Conservation (phyloP, 2,888 invertebrate genomes). For the Rotaria sp. region DNA sequence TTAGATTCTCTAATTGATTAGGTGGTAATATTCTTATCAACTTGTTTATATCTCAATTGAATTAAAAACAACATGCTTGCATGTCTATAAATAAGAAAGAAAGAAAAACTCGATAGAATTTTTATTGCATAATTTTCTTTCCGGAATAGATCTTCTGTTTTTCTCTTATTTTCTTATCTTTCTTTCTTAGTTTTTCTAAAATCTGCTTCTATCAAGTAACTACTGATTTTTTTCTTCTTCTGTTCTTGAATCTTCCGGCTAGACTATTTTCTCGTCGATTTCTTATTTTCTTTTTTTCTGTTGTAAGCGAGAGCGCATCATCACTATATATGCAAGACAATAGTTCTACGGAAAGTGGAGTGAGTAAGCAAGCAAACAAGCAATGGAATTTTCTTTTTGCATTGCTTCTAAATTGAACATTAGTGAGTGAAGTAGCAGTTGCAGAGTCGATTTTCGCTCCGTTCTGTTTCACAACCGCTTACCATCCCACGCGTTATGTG, state of each 20-base stretch:
- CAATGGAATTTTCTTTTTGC: background rate
- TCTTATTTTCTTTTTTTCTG: background rate
- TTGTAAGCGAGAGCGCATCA: background rate
- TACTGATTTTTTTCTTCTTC: background rate
- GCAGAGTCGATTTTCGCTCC: background rate
- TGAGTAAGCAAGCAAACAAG: background rate
- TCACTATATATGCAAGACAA: background rate
- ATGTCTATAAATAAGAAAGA: background rate
- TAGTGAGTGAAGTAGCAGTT: background rate
- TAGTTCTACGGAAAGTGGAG: background rate
- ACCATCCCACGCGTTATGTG: background rate
- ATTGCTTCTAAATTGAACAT: background rate
- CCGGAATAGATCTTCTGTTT: background rate
- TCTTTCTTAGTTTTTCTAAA: background rate
- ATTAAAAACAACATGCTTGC: background rate
- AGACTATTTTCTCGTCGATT: background rate
- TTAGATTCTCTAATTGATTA: no score
- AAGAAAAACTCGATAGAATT: background rate
- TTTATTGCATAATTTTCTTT: background rate
- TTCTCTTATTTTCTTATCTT: background rate
- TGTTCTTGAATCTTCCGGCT: slow-evolving; percentile 6
- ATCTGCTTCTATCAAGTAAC: background rate
- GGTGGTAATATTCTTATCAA: no score
- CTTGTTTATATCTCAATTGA: background rate
- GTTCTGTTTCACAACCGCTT: background rate